Conservation (phyloP, 2,797 vertebrate genomes). For the Tragelaphus eurycerus region DNA sequence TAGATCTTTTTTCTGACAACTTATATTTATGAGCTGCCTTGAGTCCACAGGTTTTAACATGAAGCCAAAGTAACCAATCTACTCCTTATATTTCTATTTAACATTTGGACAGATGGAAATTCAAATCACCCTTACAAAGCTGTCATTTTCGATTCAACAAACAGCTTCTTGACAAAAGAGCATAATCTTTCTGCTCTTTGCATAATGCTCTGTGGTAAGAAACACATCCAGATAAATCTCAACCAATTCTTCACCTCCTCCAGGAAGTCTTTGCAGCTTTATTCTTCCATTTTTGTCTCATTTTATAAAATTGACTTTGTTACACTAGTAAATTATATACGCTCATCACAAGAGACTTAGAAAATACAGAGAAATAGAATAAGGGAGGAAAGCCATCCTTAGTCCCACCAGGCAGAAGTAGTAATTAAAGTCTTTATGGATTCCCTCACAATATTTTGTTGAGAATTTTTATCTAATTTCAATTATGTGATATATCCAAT, state of each 20-base stretch:
- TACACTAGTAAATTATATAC: not conserved
- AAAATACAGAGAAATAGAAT: not conserved
- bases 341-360: not conserved
- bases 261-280: not conserved
- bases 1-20: not conserved
- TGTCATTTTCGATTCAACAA: not conserved
- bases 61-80: not conserved
- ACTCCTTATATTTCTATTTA: not conserved
- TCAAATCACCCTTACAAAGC: not conserved
- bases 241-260: not conserved
- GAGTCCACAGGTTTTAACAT: not conserved
- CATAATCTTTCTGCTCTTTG: not conserved
- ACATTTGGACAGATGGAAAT: not conserved
- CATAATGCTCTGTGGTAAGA: not conserved
- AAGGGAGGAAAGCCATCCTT: not conserved
- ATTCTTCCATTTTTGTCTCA: not conserved
- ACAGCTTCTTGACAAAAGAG: not conserved
- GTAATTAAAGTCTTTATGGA: not conserved
- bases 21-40: not conserved
- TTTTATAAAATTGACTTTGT: slow-evolving; percentile 5
- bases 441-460: not conserved
- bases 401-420: not conserved
- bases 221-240: not conserved
- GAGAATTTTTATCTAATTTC: not conserved
- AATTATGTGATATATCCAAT: not conserved